Percentiles rank a stretch among this genome's conserved stretches.
Evolutionary conservation across 2,113 vertebrate species (phyloP).

Genomic region (Cyprinodon brontotheroides): DNA sequence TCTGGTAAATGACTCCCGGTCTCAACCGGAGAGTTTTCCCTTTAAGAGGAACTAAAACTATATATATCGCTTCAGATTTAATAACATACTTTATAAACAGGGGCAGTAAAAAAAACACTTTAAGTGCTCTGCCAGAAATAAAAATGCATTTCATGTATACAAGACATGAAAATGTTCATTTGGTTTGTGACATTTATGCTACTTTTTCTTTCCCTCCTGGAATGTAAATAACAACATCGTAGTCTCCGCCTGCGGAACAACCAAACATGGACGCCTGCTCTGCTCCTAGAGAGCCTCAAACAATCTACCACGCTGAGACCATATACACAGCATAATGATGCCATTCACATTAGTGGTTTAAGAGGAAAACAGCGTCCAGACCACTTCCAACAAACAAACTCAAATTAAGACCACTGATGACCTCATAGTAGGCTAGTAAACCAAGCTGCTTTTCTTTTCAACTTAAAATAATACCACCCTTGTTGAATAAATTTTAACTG

Average conservation of each 20-base stretch:
- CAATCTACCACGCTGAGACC: slow-evolving; percentile 68
- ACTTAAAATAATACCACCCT: slow-evolving; percentile 30
- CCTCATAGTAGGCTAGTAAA: slow-evolving; percentile 37
- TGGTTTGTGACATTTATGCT: neutral
- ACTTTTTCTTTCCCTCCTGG: slow-evolving; percentile 7
- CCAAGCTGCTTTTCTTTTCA: slow-evolving; percentile 36
- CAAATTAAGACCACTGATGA: slow-evolving; percentile 67
- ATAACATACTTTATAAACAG: slow-evolving; percentile 8
- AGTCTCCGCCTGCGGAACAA: slow-evolving; percentile 64
- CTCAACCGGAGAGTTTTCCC: slow-evolving; percentile 20
- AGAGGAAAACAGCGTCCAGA: slow-evolving; percentile 62
- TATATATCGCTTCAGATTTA: neutral
- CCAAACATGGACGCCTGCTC: slow-evolving; percentile 66
- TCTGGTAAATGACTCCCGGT: slow-evolving; percentile 54
- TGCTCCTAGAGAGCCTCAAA: slow-evolving; percentile 50
- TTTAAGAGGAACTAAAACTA: slow-evolving; percentile 43
- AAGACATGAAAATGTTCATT: slow-evolving; percentile 13
- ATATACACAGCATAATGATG: slow-evolving; percentile 66
- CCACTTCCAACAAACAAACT: slow-evolving; percentile 74
- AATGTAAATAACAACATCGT: slow-evolving; percentile 71
- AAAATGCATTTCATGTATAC: neutral
- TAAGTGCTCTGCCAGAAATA: neutral
- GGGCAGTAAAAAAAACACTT: neutral
- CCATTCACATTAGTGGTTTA: slow-evolving; percentile 72
- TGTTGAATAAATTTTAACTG: neutral